phyloP scores from a whole-genome alignment of 1,140 invertebrate genomes.

The Neocloeon triangulifer region DNA sequence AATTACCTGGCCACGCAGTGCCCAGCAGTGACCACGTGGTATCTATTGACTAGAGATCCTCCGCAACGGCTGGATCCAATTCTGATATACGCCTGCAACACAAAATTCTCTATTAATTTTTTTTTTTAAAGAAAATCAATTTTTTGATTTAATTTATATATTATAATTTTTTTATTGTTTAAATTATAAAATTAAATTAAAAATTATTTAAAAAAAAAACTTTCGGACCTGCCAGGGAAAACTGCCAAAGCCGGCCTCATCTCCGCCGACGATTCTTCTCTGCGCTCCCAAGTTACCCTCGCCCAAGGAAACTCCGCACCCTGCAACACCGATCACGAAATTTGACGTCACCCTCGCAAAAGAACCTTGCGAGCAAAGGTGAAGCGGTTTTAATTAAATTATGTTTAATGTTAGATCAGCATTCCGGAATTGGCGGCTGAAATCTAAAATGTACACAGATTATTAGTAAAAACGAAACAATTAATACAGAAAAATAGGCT shows the following conservation, averaged over 20 bases:
- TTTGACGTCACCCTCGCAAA: constrained; percentile 10
- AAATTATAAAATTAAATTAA: too few relatives aligned
- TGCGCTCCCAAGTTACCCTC: constrained; percentile 62
- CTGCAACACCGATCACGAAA: constrained; percentile 23
- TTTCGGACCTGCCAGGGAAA: constrained; percentile 93
- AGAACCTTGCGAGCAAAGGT: neutral
- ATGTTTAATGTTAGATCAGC: neutral
- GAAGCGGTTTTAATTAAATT: neutral
- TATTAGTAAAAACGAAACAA: constrained; percentile 11
- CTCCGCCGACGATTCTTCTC: constrained; percentile 73
- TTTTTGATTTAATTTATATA: too few relatives aligned
- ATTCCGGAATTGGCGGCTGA: too few relatives aligned
- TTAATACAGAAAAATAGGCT: too few relatives aligned
- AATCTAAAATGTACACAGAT: constrained; percentile 8
- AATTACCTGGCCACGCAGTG: constrained; percentile 75
- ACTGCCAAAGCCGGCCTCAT: constrained; percentile 79
- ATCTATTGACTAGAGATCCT: constrained; percentile 72
- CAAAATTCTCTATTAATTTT: constrained; percentile 9
- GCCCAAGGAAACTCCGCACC: constrained; percentile 59
- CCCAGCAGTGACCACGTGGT: constrained; percentile 87
- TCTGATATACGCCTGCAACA: constrained; percentile 63
- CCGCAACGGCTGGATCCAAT: constrained; percentile 81
- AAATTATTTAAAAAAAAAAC: too few relatives aligned
- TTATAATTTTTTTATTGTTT: too few relatives aligned
- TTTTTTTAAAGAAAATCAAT: too few relatives aligned